Conservation (phyloP, 2,797 vertebrate species). For the Catharus ustulatus region DNA sequence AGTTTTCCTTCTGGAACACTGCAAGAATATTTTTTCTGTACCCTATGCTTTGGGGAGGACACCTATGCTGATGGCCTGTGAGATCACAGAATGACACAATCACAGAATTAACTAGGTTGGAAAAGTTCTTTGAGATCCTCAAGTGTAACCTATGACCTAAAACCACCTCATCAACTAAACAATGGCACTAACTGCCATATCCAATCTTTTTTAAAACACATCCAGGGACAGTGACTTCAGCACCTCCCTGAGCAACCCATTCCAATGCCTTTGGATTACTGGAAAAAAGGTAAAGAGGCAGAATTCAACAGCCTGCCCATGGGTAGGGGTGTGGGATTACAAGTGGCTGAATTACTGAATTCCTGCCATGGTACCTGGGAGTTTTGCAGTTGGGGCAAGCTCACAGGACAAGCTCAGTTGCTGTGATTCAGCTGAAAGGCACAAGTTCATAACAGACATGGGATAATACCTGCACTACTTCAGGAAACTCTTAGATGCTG, state of each 20-base stretch:
- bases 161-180: not conserved
- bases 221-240: not conserved
- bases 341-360: not conserved
- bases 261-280: not conserved
- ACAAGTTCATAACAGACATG: not conserved
- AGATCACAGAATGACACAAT: not conserved
- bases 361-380: not conserved
- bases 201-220: not conserved
- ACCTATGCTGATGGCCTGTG: rapidly evolving
- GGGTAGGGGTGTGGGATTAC: not conserved
- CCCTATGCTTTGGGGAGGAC: not conserved
- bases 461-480: not conserved
- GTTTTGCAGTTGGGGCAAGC: rapidly evolving
- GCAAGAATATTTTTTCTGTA: not conserved
- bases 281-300: not conserved
- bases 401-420: not conserved
- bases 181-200: not conserved
- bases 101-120: not conserved
- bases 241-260: not conserved
- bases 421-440: not conserved
- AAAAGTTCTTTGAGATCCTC: not conserved
- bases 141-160: not conserved
- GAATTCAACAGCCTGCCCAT: not conserved
- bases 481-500: not conserved
- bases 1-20: not conserved